Evolutionary conservation across 2,113 vertebrate species (phyloP).

Genomic region (Ceyx cyanopectus): DNA sequence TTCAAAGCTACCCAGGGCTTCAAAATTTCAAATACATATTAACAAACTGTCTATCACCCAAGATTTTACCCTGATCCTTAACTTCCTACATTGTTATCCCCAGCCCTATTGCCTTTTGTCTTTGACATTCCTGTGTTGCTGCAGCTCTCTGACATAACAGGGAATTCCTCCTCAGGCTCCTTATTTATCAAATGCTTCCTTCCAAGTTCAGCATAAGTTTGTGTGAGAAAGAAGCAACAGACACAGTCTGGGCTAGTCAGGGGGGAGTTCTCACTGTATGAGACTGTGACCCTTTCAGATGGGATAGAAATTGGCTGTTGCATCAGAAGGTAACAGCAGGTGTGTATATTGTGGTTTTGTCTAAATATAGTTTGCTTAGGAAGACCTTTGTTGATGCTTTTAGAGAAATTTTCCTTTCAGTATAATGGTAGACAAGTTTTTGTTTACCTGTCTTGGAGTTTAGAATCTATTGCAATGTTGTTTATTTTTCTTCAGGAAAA

Average conservation of each 20-base stretch:
- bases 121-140: not conserved
- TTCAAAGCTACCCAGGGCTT: not conserved
- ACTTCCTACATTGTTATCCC: not conserved
- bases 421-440: not conserved
- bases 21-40: not conserved
- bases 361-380: not conserved
- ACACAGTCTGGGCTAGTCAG: not conserved
- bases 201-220: not conserved
- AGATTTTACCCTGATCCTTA: not conserved
- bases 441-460: not conserved
- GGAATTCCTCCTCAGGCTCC: constrained; percentile 9
- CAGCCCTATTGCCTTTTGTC: not conserved
- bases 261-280: not conserved
- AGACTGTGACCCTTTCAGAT: not conserved
- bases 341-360: not conserved
- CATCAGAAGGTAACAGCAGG: not conserved
- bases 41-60: not conserved
- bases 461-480: not conserved
- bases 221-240: not conserved
- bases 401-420: not conserved
- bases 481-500: constrained; percentile 4
- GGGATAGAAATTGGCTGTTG: not conserved
- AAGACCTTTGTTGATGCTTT: not conserved
- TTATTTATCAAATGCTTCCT: not conserved
- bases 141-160: not conserved